Evolutionary conservation across 2,888 invertebrate species (phyloP).

Genomic region (Peribatodes rhomboidaria): DNA sequence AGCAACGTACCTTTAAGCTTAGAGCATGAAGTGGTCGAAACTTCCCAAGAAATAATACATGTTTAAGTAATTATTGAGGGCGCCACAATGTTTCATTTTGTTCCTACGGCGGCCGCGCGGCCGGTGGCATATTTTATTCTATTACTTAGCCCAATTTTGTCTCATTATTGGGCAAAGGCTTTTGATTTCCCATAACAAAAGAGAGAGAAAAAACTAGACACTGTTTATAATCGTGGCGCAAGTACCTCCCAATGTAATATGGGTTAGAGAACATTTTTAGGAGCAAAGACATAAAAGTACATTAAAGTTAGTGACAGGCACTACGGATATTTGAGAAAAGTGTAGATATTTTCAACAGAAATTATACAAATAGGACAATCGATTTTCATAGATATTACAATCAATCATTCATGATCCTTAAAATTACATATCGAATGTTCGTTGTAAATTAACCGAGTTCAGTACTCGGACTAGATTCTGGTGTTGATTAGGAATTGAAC

Average conservation of each 20-base stretch:
- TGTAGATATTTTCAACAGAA: slow-evolving; percentile 41
- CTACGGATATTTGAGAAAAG: slow-evolving; percentile 31
- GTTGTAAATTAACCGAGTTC: slow-evolving; percentile 74
- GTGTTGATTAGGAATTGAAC: slow-evolving; percentile 38
- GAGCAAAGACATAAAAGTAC: slow-evolving; percentile 20
- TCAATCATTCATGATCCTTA: slow-evolving; percentile 53
- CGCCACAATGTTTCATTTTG: slow-evolving; percentile 7
- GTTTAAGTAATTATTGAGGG: too few relatives aligned
- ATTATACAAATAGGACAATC: slow-evolving; percentile 41
- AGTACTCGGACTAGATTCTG: slow-evolving; percentile 5
- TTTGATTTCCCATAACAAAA: too few relatives aligned
- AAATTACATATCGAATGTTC: slow-evolving; percentile 71
- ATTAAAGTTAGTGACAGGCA: slow-evolving; percentile 37
- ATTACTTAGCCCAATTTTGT: too few relatives aligned
- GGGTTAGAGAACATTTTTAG: not conserved
- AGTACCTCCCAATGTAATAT: slow-evolving; percentile 14
- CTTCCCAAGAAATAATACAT: not conserved
- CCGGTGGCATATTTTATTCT: too few relatives aligned
- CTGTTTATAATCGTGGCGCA: not conserved
- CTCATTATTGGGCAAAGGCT: too few relatives aligned
- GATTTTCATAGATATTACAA: slow-evolving; percentile 43
- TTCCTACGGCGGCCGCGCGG: not conserved
- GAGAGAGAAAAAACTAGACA: not conserved
- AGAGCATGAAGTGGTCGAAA: not conserved
- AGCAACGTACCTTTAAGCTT: not conserved